Conservation (phyloP, 2,113 vertebrate species). For the Zosterops japonicus region DNA sequence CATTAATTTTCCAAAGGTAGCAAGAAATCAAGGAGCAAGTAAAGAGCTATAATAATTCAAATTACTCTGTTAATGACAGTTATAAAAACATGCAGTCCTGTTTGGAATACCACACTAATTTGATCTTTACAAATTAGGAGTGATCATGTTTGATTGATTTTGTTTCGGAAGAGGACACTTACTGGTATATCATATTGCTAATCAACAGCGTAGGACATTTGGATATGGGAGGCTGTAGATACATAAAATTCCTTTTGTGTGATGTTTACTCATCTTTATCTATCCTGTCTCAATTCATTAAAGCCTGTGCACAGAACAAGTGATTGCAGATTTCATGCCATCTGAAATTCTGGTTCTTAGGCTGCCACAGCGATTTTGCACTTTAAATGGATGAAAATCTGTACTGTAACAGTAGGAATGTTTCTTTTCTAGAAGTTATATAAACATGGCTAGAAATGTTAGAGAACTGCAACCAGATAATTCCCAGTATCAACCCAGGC, state of each 20-base stretch:
- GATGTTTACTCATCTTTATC: neutral
- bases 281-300: neutral
- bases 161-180: neutral
- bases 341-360: neutral
- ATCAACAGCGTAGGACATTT: neutral
- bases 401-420: fast-evolving
- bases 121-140: neutral
- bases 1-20: neutral
- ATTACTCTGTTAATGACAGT: neutral
- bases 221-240: neutral
- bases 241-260: neutral
- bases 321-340: neutral
- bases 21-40: neutral
- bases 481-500: neutral
- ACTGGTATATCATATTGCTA: neutral
- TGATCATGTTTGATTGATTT: neutral
- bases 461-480: neutral
- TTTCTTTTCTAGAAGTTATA: neutral
- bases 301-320: neutral
- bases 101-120: neutral
- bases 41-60: neutral
- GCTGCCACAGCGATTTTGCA: neutral
- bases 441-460: neutral
- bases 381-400: neutral
- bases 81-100: neutral